Conservation (phyloP, 2,888 invertebrate genomes). For the Apamea monoglypha region DNA sequence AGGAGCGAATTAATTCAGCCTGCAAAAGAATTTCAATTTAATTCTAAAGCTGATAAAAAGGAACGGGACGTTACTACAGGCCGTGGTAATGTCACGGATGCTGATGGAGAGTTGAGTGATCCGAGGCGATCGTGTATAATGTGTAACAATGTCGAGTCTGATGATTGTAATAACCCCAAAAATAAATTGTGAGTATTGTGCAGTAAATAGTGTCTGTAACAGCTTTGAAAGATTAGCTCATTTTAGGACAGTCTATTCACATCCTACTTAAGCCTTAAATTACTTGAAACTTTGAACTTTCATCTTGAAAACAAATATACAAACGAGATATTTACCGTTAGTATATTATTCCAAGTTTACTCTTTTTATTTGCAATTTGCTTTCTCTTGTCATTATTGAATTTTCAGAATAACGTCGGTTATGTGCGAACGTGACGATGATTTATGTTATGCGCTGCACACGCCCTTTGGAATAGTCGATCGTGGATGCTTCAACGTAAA, state of each 20-base stretch:
- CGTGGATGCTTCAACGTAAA: constrained; percentile 83
- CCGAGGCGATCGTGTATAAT: constrained; percentile 76
- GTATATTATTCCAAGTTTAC: constrained; percentile 1
- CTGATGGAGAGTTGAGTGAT: constrained; percentile 42
- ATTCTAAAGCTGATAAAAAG: constrained; percentile 65
- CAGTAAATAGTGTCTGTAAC: not conserved
- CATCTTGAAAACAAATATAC: not conserved
- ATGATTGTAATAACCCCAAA: constrained; percentile 77
- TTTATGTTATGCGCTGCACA: constrained; percentile 82
- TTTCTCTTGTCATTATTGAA: constrained; percentile 60
- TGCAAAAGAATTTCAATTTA: constrained; percentile 65
- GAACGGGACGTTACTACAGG: constrained; percentile 29
- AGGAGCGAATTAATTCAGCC: constrained; percentile 63
- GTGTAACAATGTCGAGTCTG: constrained; percentile 78
- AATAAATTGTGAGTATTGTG: constrained; percentile 80
- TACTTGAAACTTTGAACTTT: not conserved
- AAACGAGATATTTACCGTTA: not conserved
- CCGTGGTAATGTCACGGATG: constrained; percentile 39
- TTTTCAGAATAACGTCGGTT: constrained; percentile 77
- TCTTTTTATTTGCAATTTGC: constrained; percentile 52
- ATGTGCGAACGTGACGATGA: constrained; percentile 77
- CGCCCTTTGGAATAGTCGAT: constrained; percentile 84
- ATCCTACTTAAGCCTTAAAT: not conserved
- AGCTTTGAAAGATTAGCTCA: not conserved
- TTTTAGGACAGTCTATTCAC: not conserved